Evolutionary conservation across 2,113 vertebrate genomes (phyloP).

Genomic region (Thymallus thymallus): DNA sequence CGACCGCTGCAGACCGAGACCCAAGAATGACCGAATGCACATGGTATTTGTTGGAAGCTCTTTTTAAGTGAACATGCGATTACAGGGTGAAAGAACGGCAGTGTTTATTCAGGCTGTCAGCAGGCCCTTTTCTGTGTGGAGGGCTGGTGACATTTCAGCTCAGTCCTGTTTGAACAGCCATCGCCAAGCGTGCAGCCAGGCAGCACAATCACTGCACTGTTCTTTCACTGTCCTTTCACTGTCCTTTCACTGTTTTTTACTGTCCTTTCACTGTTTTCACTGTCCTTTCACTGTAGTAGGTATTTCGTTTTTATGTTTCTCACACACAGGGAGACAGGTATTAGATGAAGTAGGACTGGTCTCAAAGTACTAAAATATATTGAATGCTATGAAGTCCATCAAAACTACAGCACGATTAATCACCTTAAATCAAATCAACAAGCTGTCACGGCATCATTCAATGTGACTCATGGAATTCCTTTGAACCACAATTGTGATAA

Average conservation of each 20-base stretch:
- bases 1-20: constrained; percentile 19
- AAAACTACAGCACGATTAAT: no score
- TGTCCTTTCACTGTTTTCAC: constrained; percentile 17
- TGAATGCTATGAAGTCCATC: no score
- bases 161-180: constrained; percentile 60
- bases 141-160: constrained; percentile 64
- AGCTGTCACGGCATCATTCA: constrained; percentile 25
- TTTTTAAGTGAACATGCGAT: constrained; percentile 67
- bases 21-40: constrained; percentile 55
- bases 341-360: not conserved
- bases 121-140: constrained; percentile 46
- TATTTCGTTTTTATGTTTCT: not conserved
- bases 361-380: not conserved
- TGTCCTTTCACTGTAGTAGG: constrained; percentile 14
- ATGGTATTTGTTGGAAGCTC: constrained; percentile 65
- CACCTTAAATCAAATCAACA: constrained; percentile 9
- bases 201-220: constrained; percentile 42
- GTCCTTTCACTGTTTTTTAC: no score
- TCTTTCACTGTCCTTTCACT: constrained; percentile 9
- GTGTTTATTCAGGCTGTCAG: constrained; percentile 71
- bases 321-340: not conserved
- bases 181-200: constrained; percentile 42
- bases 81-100: constrained; percentile 42
- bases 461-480: constrained; percentile 40
- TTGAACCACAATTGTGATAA: constrained; percentile 38